Percentiles rank a stretch among this genome's conserved stretches.
These are phyloP conservation scores for Hecatera dysodea DNA, from an alignment of 2,888 invertebrate species.

Conservation along the genomic window DNA sequence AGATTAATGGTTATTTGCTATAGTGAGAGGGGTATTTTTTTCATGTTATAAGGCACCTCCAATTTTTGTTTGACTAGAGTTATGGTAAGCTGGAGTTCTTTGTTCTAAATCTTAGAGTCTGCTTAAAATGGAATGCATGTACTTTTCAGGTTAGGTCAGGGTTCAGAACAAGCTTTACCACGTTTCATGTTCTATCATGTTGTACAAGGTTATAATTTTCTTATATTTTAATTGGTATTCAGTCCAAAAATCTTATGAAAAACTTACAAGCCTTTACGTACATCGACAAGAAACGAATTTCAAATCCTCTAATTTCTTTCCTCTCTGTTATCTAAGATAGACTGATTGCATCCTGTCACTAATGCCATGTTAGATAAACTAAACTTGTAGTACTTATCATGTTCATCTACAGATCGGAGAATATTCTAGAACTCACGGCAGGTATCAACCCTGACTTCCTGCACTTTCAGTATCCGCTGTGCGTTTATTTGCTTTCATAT, in stretches of 20 bases:
- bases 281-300: neutral
- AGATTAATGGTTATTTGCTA: constrained; percentile 7
- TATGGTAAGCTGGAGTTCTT: neutral
- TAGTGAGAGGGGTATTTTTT: neutral
- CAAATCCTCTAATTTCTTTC: neutral
- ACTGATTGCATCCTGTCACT: constrained; percentile 22
- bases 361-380: constrained; percentile 11
- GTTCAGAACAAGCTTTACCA: no score
- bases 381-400: constrained; percentile 1
- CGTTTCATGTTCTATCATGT: no score
- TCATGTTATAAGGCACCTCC: neutral
- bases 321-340: neutral
- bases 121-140: no score
- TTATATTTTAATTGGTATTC: no score
- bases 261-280: neutral
- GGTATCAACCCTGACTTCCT: constrained; percentile 79
- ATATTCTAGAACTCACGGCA: constrained; percentile 16
- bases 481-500: constrained; percentile 79
- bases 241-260: no score
- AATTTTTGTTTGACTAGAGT: no score
- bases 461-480: constrained; percentile 77
- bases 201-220: no score
- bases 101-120: neutral
- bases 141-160: no score
- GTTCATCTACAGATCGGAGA: neutral